phyloP scores from a whole-genome alignment of 2,888 invertebrate genomes.

The Cephus nigrinus region DNA sequence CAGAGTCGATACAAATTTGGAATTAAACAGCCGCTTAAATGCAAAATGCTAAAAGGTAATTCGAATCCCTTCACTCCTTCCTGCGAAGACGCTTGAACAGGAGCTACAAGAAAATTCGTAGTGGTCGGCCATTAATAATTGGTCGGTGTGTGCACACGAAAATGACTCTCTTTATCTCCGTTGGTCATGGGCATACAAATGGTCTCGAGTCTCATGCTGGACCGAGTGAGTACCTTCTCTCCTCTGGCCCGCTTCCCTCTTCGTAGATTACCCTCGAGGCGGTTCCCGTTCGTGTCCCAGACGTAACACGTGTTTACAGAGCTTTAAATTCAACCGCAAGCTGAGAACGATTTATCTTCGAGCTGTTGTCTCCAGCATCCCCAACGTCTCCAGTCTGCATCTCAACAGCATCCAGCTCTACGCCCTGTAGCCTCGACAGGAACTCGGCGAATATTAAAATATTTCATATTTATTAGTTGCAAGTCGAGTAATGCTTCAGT shows the following conservation, averaged over 20 bases:
- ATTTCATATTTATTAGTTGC: no score
- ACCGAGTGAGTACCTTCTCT: slow-evolving; percentile 14
- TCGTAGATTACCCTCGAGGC: no score
- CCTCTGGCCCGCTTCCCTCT: background rate
- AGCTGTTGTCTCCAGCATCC: background rate
- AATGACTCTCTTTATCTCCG: slow-evolving; percentile 53
- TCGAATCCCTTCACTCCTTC: no score
- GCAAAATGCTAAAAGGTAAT: no score
- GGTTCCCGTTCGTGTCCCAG: background rate
- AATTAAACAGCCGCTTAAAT: no score
- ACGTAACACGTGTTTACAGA: slow-evolving; percentile 23
- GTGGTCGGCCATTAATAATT: slow-evolving; percentile 48
- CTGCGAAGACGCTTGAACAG: no score
- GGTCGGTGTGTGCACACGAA: slow-evolving; percentile 50
- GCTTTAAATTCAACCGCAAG: slow-evolving; percentile 31
- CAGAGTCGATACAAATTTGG: no score
- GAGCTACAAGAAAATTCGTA: no score
- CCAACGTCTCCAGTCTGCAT: background rate
- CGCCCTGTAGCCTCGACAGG: no score
- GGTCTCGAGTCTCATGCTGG: slow-evolving; percentile 1
- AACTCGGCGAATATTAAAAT: no score
- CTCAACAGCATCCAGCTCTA: no score
- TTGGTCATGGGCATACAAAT: slow-evolving; percentile 1
- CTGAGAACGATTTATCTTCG: slow-evolving; percentile 1
- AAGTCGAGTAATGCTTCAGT: no score